Evolutionary conservation across 2,113 vertebrate species (phyloP).

Genomic region (Setophaga kirtlandii): DNA sequence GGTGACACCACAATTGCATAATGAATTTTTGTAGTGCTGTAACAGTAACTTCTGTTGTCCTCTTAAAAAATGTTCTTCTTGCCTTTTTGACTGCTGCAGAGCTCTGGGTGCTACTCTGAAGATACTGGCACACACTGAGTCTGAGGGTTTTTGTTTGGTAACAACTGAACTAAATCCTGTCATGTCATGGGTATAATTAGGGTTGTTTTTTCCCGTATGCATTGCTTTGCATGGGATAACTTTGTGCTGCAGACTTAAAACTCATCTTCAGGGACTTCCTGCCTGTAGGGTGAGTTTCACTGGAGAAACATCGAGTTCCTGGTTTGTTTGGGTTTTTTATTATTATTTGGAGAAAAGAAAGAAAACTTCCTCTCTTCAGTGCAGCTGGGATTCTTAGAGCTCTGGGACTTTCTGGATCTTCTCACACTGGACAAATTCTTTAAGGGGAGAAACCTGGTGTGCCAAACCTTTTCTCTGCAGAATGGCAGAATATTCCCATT

Average conservation of each 20-base stretch:
- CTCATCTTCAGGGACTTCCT: slow-evolving; percentile 61
- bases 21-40: not conserved
- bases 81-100: not conserved
- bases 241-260: slow-evolving; percentile 42
- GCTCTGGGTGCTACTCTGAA: not conserved
- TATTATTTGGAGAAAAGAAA: slow-evolving; percentile 31
- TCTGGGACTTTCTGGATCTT: not conserved
- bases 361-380: not conserved
- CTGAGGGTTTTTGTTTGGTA: not conserved
- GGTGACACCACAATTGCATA: not conserved
- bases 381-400: not conserved
- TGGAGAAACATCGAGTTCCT: slow-evolving; percentile 32
- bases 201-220: slow-evolving; percentile 5
- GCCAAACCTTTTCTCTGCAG: not conserved
- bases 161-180: not conserved
- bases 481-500: not conserved
- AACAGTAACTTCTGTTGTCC: not conserved
- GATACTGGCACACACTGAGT: not conserved
- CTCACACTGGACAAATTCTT: not conserved
- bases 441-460: not conserved
- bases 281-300: slow-evolving; percentile 16
- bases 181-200: not conserved
- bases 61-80: not conserved
- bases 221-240: slow-evolving; percentile 10
- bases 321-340: slow-evolving; percentile 35